phyloP scores from a whole-genome alignment of 2,113 vertebrate genomes.

The Siniperca knerii region DNA sequence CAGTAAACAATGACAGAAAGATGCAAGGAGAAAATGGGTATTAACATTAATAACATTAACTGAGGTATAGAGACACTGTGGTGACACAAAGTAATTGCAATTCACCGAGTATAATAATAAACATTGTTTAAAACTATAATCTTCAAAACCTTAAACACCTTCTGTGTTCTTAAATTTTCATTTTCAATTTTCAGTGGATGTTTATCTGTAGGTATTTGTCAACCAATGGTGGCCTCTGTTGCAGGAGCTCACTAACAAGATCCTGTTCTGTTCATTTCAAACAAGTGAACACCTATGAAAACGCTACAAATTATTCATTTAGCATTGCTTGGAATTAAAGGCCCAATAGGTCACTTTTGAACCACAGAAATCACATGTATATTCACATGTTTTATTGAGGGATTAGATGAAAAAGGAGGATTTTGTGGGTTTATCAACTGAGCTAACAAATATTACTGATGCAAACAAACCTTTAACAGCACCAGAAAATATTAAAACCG shows the following conservation, averaged over 20 bases:
- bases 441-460: not conserved
- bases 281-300: not conserved
- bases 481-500: not conserved
- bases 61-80: not conserved
- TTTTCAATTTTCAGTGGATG: not conserved
- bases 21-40: not conserved
- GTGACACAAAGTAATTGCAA: not conserved
- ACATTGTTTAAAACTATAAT: not conserved
- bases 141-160: not conserved
- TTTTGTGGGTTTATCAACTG: not conserved
- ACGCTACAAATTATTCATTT: not conserved
- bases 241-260: not conserved
- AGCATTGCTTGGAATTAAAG: not conserved
- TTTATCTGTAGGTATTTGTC: not conserved
- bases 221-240: not conserved
- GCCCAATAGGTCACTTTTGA: not conserved
- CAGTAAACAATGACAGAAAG: not conserved
- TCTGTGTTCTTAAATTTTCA: not conserved
- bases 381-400: not conserved
- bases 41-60: too few species aligned
- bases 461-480: not conserved
- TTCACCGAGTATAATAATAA: not conserved
- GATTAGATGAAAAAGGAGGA: not conserved
- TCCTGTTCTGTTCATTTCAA: not conserved
- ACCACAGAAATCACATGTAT: conserved; percentile 1